Evolutionary conservation across 2,888 invertebrate species (phyloP), one percentile per base, ranked within the genome.

Genomic region (Clepsis dumicolana): DNA sequence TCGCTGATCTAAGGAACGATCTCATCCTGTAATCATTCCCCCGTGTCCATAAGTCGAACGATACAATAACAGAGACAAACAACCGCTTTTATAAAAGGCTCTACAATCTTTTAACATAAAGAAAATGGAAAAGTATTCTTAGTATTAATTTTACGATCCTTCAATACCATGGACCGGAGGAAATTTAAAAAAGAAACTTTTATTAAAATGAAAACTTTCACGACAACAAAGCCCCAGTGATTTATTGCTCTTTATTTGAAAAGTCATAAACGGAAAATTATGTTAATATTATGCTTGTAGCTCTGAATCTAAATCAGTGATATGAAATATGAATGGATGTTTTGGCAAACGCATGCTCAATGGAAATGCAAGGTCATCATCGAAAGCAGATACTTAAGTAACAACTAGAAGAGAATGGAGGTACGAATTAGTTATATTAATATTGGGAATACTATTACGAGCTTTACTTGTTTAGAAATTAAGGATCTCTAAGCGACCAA

Each of bases 231-330:
- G 59, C 24, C 29, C 8, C 24, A 16, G 24, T 38, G 52, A 62
- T 62, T 62, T 62, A 62, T 52, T 25, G 29, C 32, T 14, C 32
- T 61, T 61, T 61, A 50, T 61, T 62, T 62, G 25, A 52, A 52
- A 38, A 52, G 48, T 52, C n/a, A 52, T 62, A 52, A 62, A 32
- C 2, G n/a, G 16, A 18, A 62, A 52, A 62, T 25, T 62, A 52
- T 52, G 16, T 16, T 35, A 38, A 62, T 52, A 25, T 16, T 16
- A 38, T 35, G n/a, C 35, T 24, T 38, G 16, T 52, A 4, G 50
- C 21, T 48, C 12, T 29, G 29, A 29, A 7, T 29, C 29, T 7
- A 32, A 12, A 18, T 27, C 44, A 12, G 12, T 24, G 10, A 41
- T 27, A 4, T 41, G 25, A 5, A 59, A 10, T 10, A 48, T 1